phyloP scores from a whole-genome alignment of 2,888 invertebrate species.

The Stramonita haemastoma region DNA sequence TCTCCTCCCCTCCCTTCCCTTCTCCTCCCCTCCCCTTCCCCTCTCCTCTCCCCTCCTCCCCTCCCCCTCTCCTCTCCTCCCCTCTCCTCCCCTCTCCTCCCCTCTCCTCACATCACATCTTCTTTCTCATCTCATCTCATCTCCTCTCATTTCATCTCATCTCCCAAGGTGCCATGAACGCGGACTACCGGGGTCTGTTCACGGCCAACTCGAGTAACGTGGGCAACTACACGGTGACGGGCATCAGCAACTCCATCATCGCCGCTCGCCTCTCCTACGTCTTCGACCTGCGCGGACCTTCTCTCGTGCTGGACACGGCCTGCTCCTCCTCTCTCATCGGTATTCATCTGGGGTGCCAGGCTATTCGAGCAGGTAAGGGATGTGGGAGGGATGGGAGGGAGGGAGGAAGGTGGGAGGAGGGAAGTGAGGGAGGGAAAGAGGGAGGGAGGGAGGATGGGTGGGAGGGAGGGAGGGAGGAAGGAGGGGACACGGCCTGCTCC shows the following conservation, averaged over 20 bases:
- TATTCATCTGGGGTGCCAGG: constrained; percentile 64
- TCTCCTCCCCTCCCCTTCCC: too few species aligned
- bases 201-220: constrained; percentile 44
- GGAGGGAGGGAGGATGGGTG: not conserved
- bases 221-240: constrained; percentile 57
- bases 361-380: constrained; percentile 52
- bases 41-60: too few species aligned
- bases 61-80: too few species aligned
- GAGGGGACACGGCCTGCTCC: not conserved
- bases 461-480: not conserved
- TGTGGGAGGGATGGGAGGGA: not conserved
- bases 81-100: too few species aligned
- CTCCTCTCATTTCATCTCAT: too few species aligned
- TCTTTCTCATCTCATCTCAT: too few species aligned
- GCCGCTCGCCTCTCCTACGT: constrained; percentile 58
- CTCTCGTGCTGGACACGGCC: constrained; percentile 62
- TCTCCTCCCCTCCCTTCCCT: too few species aligned
- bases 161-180: constrained; percentile 45
- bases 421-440: not conserved
- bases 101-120: too few species aligned
- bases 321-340: constrained; percentile 58
- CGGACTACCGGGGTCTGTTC: constrained; percentile 43
- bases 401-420: not conserved
- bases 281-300: constrained; percentile 61
- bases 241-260: constrained; percentile 55